Conservation (phyloP, 2,113 vertebrate genomes). For the Chelonoidis abingdonii region DNA sequence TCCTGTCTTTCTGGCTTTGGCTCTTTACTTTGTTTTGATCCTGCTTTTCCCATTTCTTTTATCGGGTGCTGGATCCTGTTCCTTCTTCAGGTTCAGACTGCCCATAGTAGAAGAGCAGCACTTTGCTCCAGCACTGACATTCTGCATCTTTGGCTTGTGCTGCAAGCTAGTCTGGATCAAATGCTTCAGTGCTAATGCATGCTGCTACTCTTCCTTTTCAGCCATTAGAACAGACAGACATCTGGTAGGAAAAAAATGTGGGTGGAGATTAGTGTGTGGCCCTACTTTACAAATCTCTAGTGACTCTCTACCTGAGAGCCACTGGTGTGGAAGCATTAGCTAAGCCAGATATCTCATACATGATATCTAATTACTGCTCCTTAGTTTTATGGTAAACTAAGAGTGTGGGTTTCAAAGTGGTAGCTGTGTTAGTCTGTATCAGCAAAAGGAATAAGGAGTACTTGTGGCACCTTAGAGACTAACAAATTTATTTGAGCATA, state of each 20-base stretch:
- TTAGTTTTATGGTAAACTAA: neutral
- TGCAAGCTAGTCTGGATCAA: neutral
- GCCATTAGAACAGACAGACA: neutral
- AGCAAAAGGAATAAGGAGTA: too few species aligned
- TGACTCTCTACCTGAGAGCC: neutral
- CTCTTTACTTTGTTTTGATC: neutral
- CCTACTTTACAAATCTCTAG: neutral
- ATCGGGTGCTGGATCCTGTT: too few species aligned
- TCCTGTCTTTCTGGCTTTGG: neutral
- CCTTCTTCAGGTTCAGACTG: neutral
- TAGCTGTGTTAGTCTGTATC: too few species aligned
- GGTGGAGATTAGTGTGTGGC: neutral
- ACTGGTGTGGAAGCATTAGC: neutral
- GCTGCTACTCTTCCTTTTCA: neutral
- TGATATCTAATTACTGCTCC: neutral
- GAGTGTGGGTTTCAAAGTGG: neutral
- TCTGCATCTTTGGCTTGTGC: neutral
- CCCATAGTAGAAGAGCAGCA: neutral
- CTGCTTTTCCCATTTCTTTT: neutral
- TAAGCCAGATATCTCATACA: neutral
- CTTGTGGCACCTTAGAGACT: too few species aligned
- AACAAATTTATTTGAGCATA: too few species aligned
- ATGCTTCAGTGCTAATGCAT: neutral
- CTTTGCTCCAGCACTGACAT: neutral
- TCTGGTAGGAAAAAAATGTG: neutral